A percentile compares a stretch with the other conserved stretches of the same genome.
Conservation (phyloP, 2,113 vertebrate species). For the Cyprinus carpio region DNA sequence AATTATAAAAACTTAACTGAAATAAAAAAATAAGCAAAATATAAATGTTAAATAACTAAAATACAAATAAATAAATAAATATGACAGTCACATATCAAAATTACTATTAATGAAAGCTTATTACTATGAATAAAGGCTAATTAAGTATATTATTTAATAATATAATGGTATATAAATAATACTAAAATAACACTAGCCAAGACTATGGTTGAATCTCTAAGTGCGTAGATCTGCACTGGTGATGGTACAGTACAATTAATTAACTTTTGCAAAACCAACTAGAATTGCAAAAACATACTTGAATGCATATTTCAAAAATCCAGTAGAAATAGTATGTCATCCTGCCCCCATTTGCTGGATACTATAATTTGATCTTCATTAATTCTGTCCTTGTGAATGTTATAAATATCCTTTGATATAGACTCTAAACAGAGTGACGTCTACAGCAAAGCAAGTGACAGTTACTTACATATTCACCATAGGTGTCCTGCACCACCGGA, state of each 20-base stretch:
- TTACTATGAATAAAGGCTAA: too few species aligned
- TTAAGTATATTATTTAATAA: too few species aligned
- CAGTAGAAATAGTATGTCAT: background rate
- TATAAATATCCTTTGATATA: background rate
- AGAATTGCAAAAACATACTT: background rate
- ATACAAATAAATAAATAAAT: too few species aligned
- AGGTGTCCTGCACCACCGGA: constrained; percentile 86
- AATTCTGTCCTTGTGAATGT: background rate
- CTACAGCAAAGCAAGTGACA: background rate
- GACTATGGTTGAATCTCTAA: background rate
- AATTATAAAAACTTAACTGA: too few species aligned
- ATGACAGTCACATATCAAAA: too few species aligned
- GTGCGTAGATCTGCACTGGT: background rate
- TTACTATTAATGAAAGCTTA: too few species aligned
- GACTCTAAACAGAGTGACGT: background rate
- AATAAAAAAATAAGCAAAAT: too few species aligned
- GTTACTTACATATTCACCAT: constrained; percentile 93
- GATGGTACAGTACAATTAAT: background rate
- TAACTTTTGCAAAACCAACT: too few species aligned
- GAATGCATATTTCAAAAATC: background rate
- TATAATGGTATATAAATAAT: background rate
- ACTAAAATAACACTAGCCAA: background rate
- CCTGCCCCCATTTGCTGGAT: background rate
- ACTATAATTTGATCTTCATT: background rate
- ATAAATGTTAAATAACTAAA: too few species aligned